phyloP scores from a whole-genome alignment of 1,140 invertebrate genomes.

The silkworm (Bombyx mori) region DNA sequence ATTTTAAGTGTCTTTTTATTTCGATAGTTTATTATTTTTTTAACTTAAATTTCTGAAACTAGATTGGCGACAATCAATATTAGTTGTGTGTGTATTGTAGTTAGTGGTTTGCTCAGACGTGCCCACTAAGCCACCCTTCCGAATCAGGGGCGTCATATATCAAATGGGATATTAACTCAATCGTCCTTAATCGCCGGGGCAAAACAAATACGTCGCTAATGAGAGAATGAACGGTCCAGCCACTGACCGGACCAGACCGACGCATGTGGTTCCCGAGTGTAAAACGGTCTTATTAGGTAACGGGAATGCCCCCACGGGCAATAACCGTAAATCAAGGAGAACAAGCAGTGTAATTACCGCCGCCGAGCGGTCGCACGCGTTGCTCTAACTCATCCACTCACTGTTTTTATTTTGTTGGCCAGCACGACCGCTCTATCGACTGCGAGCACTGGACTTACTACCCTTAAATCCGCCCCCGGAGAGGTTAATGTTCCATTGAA shows the following conservation, averaged over 20 bases:
- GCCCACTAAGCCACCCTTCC: constrained; percentile 37
- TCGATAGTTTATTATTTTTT: background rate
- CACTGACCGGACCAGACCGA: constrained; percentile 31
- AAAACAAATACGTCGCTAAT: constrained; percentile 60
- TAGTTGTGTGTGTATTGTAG: background rate
- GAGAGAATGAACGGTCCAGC: constrained; percentile 54
- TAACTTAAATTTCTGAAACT: background rate
- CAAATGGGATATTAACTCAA: constrained; percentile 56
- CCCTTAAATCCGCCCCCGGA: constrained; percentile 61
- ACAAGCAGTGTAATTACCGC: constrained; percentile 69
- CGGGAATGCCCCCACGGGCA: constrained; percentile 64
- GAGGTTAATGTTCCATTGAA: constrained; percentile 54
- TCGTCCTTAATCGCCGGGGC: constrained; percentile 45
- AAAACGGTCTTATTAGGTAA: constrained; percentile 71
- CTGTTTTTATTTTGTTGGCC: constrained; percentile 68
- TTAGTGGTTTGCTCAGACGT: background rate
- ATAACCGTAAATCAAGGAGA: constrained; percentile 71
- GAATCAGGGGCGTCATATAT: constrained; percentile 42
- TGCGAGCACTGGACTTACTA: constrained; percentile 59
- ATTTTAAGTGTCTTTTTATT: constrained; percentile 18
- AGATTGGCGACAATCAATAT: background rate
- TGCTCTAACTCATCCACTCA: constrained; percentile 66
- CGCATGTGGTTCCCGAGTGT: constrained; percentile 62
- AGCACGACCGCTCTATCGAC: constrained; percentile 61
- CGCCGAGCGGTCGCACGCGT: constrained; percentile 58